Conservation (phyloP, 2,797 vertebrate genomes). For the Xenops minutus region DNA sequence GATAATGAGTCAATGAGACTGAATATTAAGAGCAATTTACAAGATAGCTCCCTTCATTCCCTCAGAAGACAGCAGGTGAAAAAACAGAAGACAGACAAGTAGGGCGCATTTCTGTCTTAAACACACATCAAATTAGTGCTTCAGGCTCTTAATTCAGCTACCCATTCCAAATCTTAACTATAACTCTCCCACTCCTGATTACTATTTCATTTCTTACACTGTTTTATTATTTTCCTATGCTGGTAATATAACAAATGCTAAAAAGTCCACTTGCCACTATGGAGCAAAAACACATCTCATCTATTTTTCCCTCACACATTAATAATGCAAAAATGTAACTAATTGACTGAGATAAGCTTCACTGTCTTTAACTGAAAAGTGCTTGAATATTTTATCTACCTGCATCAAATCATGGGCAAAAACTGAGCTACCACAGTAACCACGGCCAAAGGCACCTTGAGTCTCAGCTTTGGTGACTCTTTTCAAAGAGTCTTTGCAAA, state of each 20-base stretch:
- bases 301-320: background rate
- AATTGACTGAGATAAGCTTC: background rate
- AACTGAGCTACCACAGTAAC: background rate
- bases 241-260: background rate
- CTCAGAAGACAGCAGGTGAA: background rate
- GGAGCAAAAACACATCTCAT: background rate
- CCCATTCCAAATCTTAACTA: background rate
- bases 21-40: background rate
- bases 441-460: background rate
- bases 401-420: background rate
- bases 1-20: background rate
- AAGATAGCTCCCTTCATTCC: background rate
- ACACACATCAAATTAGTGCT: background rate
- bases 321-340: background rate
- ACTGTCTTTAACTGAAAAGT: background rate
- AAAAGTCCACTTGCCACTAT: background rate
- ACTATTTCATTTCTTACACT: background rate
- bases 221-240: background rate
- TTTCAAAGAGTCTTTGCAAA: background rate
- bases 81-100: background rate
- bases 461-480: background rate
- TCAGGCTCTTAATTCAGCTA: background rate
- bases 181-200: background rate
- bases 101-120: background rate
- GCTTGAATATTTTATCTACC: background rate